Conservation (phyloP, 2,797 vertebrate genomes). For the Knipowitschia caucasica region DNA sequence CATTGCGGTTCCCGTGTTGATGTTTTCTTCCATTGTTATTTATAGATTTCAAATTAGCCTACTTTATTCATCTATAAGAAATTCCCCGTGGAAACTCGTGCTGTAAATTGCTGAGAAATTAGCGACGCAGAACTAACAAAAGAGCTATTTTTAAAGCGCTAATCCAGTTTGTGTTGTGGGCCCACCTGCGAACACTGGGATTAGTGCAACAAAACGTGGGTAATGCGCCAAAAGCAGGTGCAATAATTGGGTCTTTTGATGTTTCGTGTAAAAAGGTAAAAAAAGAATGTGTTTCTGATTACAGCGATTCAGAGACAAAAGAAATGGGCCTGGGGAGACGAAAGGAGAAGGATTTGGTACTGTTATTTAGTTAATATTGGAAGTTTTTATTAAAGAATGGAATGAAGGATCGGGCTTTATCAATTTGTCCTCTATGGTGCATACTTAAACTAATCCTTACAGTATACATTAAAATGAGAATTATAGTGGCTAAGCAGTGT, state of each 20-base stretch:
- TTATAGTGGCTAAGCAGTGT: no score
- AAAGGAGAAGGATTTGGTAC: no score
- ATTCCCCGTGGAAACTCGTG: conserved; percentile 21
- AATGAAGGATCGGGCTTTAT: no score
- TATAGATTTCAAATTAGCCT: conserved; percentile 24
- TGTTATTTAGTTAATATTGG: no score
- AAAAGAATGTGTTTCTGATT: conserved; percentile 45
- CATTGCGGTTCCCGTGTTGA: conserved; percentile 25
- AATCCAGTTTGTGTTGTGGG: conserved; percentile 17
- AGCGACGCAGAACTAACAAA: conserved; percentile 29
- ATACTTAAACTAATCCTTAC: no score
- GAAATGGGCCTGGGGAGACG: conserved; percentile 24
- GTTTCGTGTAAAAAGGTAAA: conserved; percentile 40
- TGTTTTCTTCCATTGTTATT: conserved; percentile 24
- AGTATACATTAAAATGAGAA: no score
- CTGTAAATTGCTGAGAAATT: conserved; percentile 29
- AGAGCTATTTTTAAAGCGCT: conserved; percentile 38
- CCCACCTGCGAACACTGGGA: conserved; percentile 39
- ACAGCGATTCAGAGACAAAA: conserved; percentile 43
- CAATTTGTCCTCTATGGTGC: no score
- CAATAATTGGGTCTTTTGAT: conserved; percentile 63
- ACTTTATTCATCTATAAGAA: conserved; percentile 21
- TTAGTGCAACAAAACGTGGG: conserved; percentile 54
- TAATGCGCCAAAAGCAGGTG: conserved; percentile 44
- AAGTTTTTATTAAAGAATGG: no score